Evolutionary conservation across 2,113 vertebrate species (phyloP), one percentile per base, ranked within the genome.

Genomic region (Caranx ignobilis): DNA sequence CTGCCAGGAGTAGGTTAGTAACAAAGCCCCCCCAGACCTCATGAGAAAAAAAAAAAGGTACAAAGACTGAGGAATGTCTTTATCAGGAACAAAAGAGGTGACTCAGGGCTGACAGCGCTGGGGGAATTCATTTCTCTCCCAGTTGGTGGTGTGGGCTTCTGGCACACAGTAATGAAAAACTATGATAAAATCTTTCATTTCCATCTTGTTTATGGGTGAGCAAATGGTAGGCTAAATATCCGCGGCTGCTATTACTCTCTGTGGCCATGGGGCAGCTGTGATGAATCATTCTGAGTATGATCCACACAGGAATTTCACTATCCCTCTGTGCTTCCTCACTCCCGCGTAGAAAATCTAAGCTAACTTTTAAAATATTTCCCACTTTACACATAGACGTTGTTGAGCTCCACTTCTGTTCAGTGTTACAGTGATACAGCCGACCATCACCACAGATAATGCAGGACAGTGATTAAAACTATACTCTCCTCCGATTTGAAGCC

Each of bases 61-160:
- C 91, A 94, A 94, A 93, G 93, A 92, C 83, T 71, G 81, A 91
- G 91, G 91, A 94, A 94, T 93, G 91, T 92, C 90, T 95, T 95
- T 92, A 94, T 91, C 84, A 61, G 43, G 90, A 91, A 95, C 93
- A 95, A 95, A 95, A 93, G 90, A 77, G 79, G 88, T 93, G 90
- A 93, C 86, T 94, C 81, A 70, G 71, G 84, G 87, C 91, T 92
- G 93, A 93, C 92, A 89, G 93, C 91, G 86, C 91, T 80, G 87
- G 87, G 85, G 79, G 90, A 95, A 93, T 94, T 95, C 90, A 95
- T 95, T 94, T 95, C 93, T 93, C 77, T 92, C 95, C 91, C 95
- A 90, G 94, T 93, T 95, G 94, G 94, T 94, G 94, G 93, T 82
- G 89, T 90, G 87, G 89, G 89, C 89, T 77, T 88, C 93, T 92